These are phyloP conservation scores for Acholoe squamosa DNA, from an alignment of 2,888 invertebrate species.

Conservation along the genomic window DNA sequence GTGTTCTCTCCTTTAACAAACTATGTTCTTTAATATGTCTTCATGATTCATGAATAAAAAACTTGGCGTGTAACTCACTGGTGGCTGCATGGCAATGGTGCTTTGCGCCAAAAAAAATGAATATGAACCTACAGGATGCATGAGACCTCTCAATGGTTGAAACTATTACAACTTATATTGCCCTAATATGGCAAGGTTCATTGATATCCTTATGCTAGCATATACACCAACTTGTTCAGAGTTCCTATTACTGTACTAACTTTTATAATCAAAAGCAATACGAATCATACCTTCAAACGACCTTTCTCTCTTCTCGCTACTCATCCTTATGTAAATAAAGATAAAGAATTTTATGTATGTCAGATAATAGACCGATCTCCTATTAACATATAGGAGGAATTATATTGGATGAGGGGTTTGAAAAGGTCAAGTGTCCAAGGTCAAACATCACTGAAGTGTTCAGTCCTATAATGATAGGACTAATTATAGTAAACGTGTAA, in stretches of 20 bases:
- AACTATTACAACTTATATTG: too few species aligned
- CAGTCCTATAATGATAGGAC: neutral
- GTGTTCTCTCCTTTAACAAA: too few species aligned
- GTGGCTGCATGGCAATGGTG: too few species aligned
- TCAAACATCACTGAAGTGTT: neutral
- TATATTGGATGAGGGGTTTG: too few species aligned
- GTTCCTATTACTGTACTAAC: neutral
- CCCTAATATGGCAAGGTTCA: neutral
- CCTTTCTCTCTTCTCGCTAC: neutral
- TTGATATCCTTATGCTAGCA: neutral
- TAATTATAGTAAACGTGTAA: neutral
- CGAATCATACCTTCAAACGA: neutral
- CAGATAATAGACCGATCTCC: too few species aligned
- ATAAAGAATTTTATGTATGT: neutral
- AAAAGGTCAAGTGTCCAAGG: neutral
- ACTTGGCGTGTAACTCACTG: too few species aligned
- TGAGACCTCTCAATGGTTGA: too few species aligned
- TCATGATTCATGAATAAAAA: too few species aligned
- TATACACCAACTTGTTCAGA: neutral
- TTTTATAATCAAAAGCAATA: constrained; percentile 26
- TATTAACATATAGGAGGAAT: too few species aligned
- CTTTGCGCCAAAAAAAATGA: too few species aligned
- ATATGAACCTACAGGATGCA: too few species aligned
- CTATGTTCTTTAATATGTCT: too few species aligned
- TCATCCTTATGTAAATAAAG: neutral